phyloP scores from a whole-genome alignment of 2,888 invertebrate genomes.

The Iphiclides podalirius region DNA sequence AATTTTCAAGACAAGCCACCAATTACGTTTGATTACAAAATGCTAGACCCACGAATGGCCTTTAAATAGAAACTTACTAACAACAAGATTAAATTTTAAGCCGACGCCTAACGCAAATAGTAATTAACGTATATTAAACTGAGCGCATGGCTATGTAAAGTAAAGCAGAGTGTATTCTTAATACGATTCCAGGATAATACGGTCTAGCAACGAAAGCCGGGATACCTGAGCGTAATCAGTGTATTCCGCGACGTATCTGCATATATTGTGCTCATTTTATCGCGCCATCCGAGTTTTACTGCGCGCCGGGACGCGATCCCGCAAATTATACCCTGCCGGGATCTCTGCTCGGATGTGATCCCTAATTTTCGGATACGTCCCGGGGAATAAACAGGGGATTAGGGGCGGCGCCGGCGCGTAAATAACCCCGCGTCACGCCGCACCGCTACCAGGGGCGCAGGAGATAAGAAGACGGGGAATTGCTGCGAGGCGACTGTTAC shows the following conservation, averaged over 20 bases:
- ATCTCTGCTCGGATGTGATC: slow-evolving; percentile 64
- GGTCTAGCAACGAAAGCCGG: slow-evolving; percentile 28
- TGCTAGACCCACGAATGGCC: no score
- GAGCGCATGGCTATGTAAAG: not conserved
- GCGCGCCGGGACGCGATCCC: slow-evolving; percentile 41
- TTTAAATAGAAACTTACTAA: no score
- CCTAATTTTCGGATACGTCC: slow-evolving; percentile 80
- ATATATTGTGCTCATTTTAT: slow-evolving; percentile 42
- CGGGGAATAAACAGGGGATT: slow-evolving; percentile 78
- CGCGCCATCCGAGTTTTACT: slow-evolving; percentile 40
- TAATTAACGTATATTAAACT: not conserved
- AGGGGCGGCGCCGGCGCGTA: slow-evolving; percentile 72
- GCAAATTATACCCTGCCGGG: slow-evolving; percentile 69
- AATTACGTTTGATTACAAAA: no score
- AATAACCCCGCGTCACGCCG: slow-evolving; percentile 75
- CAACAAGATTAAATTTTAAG: not conserved
- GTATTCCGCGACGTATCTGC: slow-evolving; percentile 46
- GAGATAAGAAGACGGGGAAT: slow-evolving; percentile 69
- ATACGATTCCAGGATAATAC: not conserved
- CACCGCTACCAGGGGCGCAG: slow-evolving; percentile 49
- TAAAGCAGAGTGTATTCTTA: not conserved
- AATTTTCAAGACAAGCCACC: no score
- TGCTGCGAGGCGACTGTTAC: slow-evolving; percentile 41
- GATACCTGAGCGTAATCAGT: slow-evolving; percentile 39
- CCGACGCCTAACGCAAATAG: not conserved